Percentiles rank a stretch among this genome's conserved stretches.
Conservation (phyloP, 1,140 invertebrate genomes). For the Zaprionus tsacasi region DNA sequence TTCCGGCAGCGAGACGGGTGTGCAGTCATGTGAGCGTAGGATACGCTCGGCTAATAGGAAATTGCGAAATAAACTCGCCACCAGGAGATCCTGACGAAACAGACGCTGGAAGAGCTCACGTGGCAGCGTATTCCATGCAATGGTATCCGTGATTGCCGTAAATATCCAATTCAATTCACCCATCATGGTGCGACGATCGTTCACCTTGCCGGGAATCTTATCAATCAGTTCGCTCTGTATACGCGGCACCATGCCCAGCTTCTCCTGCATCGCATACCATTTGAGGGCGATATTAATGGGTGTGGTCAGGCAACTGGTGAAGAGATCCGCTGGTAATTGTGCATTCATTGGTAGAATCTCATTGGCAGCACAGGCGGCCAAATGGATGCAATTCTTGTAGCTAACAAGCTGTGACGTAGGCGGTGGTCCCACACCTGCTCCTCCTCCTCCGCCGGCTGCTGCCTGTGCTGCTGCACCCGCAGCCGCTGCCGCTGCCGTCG, state of each 20-base stretch:
- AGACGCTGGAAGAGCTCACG: slow-evolving; percentile 97
- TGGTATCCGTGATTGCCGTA: slow-evolving; percentile 99
- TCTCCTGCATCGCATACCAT: slow-evolving; percentile 95
- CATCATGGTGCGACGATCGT: slow-evolving; percentile 97
- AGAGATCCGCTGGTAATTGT: slow-evolving; percentile 99
- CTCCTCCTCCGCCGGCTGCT: not conserved
- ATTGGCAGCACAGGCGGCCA: slow-evolving; percentile 96
- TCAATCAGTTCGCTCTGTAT: slow-evolving; percentile 94
- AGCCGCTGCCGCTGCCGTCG: not conserved
- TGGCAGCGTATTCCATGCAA: slow-evolving; percentile 98
- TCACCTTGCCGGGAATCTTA: slow-evolving; percentile 97
- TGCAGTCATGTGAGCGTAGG: slow-evolving; percentile 98
- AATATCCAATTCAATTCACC: slow-evolving; percentile 99
- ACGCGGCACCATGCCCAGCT: slow-evolving; percentile 91
- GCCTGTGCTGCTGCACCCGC: slow-evolving; percentile 1
- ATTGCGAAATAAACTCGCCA: slow-evolving; percentile 98
- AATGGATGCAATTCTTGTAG: slow-evolving; percentile 96
- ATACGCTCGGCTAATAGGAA: slow-evolving; percentile 98
- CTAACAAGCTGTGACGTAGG: slow-evolving; percentile 68
- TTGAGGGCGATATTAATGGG: slow-evolving; percentile 98
- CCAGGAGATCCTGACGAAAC: slow-evolving; percentile 98
- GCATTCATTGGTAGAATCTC: slow-evolving; percentile 99
- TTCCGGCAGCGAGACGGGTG: slow-evolving; percentile 95
- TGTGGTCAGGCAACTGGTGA: slow-evolving; percentile 98
- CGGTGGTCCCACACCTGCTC: slow-evolving; percentile 7